Percentiles rank a stretch among this genome's conserved stretches.
Evolutionary conservation across 2,797 vertebrate genomes (phyloP).

Genomic region (Eulemur rubriventer): DNA sequence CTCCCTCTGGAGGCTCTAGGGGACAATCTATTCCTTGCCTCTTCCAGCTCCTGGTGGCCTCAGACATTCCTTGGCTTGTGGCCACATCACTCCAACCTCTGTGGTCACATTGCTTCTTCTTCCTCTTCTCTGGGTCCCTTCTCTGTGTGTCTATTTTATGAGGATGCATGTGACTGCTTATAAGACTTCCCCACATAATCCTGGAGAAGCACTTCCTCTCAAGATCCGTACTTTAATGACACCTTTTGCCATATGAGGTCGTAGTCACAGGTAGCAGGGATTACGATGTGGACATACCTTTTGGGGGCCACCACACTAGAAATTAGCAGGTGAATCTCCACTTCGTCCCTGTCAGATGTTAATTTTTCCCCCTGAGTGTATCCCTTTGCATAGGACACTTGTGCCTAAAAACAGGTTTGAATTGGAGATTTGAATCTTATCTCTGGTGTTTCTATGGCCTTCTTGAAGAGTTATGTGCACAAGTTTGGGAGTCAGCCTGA

Average conservation of each 20-base stretch:
- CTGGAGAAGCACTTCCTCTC: background rate
- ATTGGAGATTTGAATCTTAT: background rate
- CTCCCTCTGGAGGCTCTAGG: background rate
- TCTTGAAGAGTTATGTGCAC: background rate
- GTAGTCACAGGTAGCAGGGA: background rate
- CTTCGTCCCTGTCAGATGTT: background rate
- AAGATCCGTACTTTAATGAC: background rate
- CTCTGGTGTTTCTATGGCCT: background rate
- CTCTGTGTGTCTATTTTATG: background rate
- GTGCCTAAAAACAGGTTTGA: background rate
- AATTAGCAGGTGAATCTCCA: background rate
- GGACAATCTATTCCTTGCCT: background rate
- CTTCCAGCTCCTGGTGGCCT: background rate
- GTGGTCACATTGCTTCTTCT: background rate
- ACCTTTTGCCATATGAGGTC: background rate
- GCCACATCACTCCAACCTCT: background rate
- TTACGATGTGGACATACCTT: background rate
- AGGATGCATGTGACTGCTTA: background rate
- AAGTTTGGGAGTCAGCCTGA: background rate
- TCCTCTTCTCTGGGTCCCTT: background rate
- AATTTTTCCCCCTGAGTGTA: background rate
- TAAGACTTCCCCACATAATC: background rate
- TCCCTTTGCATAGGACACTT: background rate
- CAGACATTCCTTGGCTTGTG: background rate
- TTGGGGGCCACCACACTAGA: background rate